These are phyloP conservation scores for Drosophila lacteicornis DNA, from an alignment of 1,140 invertebrate genomes.

Conservation along the genomic window DNA sequence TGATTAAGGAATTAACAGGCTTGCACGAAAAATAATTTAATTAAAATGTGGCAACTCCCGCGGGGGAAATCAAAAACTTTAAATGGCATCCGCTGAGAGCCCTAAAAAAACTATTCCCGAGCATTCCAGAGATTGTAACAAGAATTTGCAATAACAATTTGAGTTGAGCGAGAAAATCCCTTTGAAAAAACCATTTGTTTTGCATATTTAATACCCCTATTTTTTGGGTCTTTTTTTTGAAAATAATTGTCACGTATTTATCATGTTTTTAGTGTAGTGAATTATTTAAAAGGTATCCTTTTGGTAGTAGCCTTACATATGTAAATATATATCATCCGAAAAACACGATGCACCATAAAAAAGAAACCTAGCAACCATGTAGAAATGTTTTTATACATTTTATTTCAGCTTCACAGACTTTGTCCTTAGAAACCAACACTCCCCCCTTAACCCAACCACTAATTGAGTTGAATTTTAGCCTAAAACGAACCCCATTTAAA, in stretches of 20 bases:
- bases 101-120: neutral
- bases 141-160: neutral
- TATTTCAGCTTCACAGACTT: constrained; percentile 5
- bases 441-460: neutral
- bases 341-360: no score
- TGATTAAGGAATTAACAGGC: constrained; percentile 7
- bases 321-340: constrained; percentile 14
- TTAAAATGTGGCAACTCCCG: neutral
- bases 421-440: neutral
- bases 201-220: neutral
- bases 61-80: neutral
- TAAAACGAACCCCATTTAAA: constrained; percentile 1
- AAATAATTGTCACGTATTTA: constrained; percentile 16
- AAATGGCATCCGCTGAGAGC: no score
- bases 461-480: constrained; percentile 12
- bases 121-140: neutral
- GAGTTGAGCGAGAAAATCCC: neutral
- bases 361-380: no score
- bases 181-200: constrained; percentile 1
- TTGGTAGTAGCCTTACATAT: constrained; percentile 5
- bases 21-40: constrained; percentile 4
- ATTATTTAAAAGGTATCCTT: constrained; percentile 12
- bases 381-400: neutral
- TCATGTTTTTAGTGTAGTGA: constrained; percentile 12
- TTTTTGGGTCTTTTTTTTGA: constrained; percentile 3